Conservation (phyloP, 1,140 invertebrate species). For the Achatina immaculata region DNA sequence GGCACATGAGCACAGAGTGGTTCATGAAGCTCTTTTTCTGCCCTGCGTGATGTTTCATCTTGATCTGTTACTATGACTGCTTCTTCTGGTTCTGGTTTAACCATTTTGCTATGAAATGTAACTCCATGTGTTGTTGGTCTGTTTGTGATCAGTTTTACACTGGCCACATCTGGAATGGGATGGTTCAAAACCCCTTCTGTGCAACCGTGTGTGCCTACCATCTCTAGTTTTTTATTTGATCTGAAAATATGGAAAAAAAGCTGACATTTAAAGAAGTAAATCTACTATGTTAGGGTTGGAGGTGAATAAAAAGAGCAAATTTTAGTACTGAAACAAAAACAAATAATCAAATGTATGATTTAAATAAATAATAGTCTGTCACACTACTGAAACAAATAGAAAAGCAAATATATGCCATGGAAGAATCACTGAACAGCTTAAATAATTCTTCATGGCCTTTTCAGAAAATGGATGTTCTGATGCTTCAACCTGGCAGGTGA, state of each 20-base stretch:
- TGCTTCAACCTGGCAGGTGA: too few species aligned
- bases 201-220: conserved; percentile 76
- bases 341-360: too few species aligned
- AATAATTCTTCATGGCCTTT: too few species aligned
- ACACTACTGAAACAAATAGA: too few species aligned
- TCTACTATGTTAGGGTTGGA: background rate
- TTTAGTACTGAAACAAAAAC: too few species aligned
- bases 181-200: conserved; percentile 92
- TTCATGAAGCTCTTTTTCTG: background rate
- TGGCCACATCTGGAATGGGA: conserved; percentile 91
- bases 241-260: background rate
- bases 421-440: too few species aligned
- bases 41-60: background rate
- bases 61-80: conserved; percentile 12
- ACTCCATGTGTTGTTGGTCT: conserved; percentile 95
- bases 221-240: conserved; percentile 52
- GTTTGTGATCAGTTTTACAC: conserved; percentile 89
- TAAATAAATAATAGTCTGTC: too few species aligned
- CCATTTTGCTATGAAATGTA: conserved; percentile 92
- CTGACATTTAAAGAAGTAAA: background rate
- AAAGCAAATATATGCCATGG: too few species aligned
- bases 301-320: too few species aligned
- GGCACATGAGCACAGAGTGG: background rate
- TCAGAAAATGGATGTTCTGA: too few species aligned
- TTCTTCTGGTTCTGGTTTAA: conserved; percentile 56